Conservation (phyloP, 1,140 invertebrate genomes). For the Amphibalanus amphitrite region DNA sequence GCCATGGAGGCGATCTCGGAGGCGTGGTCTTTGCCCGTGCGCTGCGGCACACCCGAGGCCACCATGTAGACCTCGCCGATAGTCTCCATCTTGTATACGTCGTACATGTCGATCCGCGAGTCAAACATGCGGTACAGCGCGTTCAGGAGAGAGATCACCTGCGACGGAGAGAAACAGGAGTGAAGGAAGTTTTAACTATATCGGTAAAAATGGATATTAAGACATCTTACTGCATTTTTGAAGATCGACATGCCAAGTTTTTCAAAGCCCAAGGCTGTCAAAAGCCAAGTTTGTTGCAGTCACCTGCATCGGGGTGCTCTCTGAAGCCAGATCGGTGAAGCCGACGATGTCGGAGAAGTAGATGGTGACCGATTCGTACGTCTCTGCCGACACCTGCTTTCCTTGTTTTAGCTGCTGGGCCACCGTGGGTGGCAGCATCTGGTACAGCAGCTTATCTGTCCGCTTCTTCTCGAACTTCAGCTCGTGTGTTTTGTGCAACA, state of each 20-base stretch:
- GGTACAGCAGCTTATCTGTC: constrained; percentile 26
- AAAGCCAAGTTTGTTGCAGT: constrained; percentile 14
- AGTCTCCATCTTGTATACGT: constrained; percentile 37
- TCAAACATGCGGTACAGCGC: constrained; percentile 29
- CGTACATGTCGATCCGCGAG: constrained; percentile 27
- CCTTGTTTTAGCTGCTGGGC: constrained; percentile 57
- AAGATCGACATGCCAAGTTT: too few relatives aligned
- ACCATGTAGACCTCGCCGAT: constrained; percentile 41
- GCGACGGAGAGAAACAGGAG: not conserved
- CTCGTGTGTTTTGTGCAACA: constrained; percentile 26
- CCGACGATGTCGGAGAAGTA: constrained; percentile 82
- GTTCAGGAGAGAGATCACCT: constrained; percentile 29
- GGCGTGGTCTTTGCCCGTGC: constrained; percentile 33
- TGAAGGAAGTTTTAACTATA: too few relatives aligned
- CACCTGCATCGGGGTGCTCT: constrained; percentile 63
- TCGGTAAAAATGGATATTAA: too few relatives aligned
- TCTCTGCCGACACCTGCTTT: constrained; percentile 57
- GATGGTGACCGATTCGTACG: constrained; percentile 58
- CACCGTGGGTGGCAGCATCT: constrained; percentile 48
- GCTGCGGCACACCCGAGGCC: constrained; percentile 31
- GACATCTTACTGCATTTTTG: too few relatives aligned
- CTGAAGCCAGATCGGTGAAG: constrained; percentile 67
- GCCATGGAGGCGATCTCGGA: constrained; percentile 31
- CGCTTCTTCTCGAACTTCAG: constrained; percentile 24
- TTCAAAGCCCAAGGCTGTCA: too few relatives aligned